These are phyloP conservation scores for Aquatica leii DNA, from an alignment of 2,888 invertebrate genomes.

Conservation along the genomic window DNA sequence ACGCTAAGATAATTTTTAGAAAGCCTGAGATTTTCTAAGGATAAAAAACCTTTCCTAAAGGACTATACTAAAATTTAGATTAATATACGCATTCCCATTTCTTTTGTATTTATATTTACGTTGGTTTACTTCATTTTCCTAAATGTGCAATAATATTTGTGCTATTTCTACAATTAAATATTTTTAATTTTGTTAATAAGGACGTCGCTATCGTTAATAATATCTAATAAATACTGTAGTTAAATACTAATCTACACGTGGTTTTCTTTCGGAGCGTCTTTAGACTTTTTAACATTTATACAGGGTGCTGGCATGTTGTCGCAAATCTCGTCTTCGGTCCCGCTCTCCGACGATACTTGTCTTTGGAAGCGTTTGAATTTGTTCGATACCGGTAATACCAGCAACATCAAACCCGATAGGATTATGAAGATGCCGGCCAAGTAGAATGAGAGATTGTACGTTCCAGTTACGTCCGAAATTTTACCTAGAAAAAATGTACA, in stretches of 20 bases:
- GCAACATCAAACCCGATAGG: slow-evolving; percentile 73
- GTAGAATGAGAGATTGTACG: slow-evolving; percentile 83
- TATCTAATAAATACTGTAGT: background rate
- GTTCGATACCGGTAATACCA: slow-evolving; percentile 56
- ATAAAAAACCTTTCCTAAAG: background rate
- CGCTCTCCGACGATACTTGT: slow-evolving; percentile 51
- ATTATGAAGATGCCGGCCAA: slow-evolving; percentile 82
- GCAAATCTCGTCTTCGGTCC: slow-evolving; percentile 33
- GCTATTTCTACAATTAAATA: slow-evolving; percentile 17
- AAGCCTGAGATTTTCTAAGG: too few species aligned
- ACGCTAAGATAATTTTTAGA: too few species aligned
- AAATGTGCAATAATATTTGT: slow-evolving; percentile 19
- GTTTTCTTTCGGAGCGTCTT: slow-evolving; percentile 40
- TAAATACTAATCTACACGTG: slow-evolving; percentile 41
- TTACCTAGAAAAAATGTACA: slow-evolving; percentile 75
- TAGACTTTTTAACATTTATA: slow-evolving; percentile 46
- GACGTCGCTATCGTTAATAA: slow-evolving; percentile 11
- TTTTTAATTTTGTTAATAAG: background rate
- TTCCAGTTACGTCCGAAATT: slow-evolving; percentile 80
- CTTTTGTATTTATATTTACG: slow-evolving; percentile 15
- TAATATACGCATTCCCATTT: slow-evolving; percentile 31
- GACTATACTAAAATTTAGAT: slow-evolving; percentile 22
- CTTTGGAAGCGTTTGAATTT: slow-evolving; percentile 52
- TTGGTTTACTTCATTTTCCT: too few species aligned
- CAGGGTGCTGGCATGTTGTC: slow-evolving; percentile 47